phyloP scores from a whole-genome alignment of 2,113 vertebrate species.

The Pterocles orientalis region DNA sequence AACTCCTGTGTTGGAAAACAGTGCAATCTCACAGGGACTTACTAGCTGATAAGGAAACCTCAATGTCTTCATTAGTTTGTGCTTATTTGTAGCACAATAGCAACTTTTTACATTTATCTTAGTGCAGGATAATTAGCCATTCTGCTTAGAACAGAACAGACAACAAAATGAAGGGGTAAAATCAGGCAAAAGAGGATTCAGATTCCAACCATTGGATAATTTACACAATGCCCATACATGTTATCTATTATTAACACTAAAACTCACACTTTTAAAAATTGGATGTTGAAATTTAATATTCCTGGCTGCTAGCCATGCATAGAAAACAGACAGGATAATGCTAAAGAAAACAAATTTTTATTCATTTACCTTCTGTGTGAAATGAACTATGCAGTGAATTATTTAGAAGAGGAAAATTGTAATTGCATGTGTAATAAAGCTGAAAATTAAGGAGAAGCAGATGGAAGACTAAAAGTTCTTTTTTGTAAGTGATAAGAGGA shows the following conservation, averaged over 20 bases:
- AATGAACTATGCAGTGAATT: slow-evolving; percentile 20
- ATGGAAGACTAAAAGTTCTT: slow-evolving; percentile 47
- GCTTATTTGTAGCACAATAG: not conserved
- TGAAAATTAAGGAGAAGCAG: slow-evolving; percentile 56
- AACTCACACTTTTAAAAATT: not conserved
- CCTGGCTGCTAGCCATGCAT: not conserved
- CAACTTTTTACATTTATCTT: not conserved
- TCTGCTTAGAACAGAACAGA: not conserved
- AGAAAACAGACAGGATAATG: slow-evolving; percentile 23
- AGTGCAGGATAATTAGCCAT: not conserved
- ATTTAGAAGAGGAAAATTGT: slow-evolving; percentile 54
- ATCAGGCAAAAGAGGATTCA: not conserved
- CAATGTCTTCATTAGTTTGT: not conserved
- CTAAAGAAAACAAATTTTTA: slow-evolving; percentile 44
- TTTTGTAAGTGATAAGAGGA: slow-evolving; percentile 41
- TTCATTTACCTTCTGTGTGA: slow-evolving; percentile 43
- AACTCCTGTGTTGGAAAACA: not conserved
- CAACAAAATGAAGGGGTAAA: not conserved
- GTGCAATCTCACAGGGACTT: not conserved
- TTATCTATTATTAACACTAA: not conserved
- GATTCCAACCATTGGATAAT: not conserved
- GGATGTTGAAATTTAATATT: not conserved
- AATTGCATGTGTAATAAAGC: slow-evolving; percentile 55
- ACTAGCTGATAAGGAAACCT: not conserved
- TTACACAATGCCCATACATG: not conserved